Conservation (phyloP, 1,140 invertebrate genomes). For the Vanessa atalanta region DNA sequence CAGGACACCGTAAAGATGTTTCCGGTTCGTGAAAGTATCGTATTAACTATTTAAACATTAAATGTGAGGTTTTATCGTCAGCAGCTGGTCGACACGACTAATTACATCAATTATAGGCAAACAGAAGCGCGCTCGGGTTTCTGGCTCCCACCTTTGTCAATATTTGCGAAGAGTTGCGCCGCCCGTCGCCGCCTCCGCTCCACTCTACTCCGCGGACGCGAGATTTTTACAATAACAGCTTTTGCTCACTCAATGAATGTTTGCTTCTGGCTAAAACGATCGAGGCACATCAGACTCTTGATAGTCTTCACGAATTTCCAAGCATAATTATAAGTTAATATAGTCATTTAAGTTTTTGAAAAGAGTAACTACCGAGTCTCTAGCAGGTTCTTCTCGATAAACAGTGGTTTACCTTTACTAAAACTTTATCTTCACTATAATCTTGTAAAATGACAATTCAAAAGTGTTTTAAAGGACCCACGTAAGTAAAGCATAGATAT, state of each 20-base stretch:
- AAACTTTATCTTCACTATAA: too few relatives aligned
- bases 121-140: conserved; percentile 70
- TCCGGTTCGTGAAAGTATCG: conserved; percentile 76
- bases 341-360: too few relatives aligned
- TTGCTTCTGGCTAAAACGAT: too few relatives aligned
- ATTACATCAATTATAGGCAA: conserved; percentile 80
- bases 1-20: conserved; percentile 74
- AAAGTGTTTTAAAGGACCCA: too few relatives aligned
- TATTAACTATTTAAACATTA: conserved; percentile 74
- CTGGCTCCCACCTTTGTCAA: conserved; percentile 75
- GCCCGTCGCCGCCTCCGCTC: conserved; percentile 27
- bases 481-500: too few relatives aligned
- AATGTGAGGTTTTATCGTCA: conserved; percentile 58
- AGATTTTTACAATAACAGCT: background rate
- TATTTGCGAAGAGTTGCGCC: conserved; percentile 58
- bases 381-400: too few relatives aligned
- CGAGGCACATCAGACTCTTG: too few relatives aligned
- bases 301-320: too few relatives aligned
- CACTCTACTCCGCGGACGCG: background rate
- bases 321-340: too few relatives aligned
- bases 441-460: too few relatives aligned
- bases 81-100: conserved; percentile 79
- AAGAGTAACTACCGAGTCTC: too few relatives aligned
- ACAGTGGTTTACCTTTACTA: too few relatives aligned
- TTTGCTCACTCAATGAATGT: background rate